phyloP scores from a whole-genome alignment of 2,888 invertebrate genomes.

The Hedya salicella region DNA sequence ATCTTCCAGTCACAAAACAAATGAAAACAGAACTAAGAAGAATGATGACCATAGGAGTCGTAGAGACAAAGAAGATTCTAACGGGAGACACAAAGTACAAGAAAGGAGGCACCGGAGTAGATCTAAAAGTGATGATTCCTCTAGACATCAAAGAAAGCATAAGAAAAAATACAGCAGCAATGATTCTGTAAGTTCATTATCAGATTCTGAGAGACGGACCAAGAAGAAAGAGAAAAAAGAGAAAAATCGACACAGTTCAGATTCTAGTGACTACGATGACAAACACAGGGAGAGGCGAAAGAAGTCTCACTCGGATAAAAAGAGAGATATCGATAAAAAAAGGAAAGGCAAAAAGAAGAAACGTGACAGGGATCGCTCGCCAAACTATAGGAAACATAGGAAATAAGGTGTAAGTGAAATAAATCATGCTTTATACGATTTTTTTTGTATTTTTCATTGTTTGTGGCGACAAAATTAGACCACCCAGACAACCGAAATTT shows the following conservation, averaged over 20 bases:
- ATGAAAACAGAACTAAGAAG: slow-evolving; percentile 49
- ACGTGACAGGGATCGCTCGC: slow-evolving; percentile 80
- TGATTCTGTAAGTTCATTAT: slow-evolving; percentile 62
- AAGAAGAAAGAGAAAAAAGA: slow-evolving; percentile 49
- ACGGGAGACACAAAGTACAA: slow-evolving; percentile 56
- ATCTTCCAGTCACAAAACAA: slow-evolving; percentile 57
- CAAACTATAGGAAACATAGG: slow-evolving; percentile 79
- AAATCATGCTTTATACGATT: slow-evolving; percentile 41
- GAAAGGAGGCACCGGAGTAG: slow-evolving; percentile 49
- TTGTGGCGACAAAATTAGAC: too few species aligned
- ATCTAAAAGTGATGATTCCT: slow-evolving; percentile 54
- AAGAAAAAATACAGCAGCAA: slow-evolving; percentile 58
- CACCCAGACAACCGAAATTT: too few species aligned
- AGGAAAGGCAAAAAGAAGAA: slow-evolving; percentile 85
- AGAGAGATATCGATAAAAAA: slow-evolving; percentile 83
- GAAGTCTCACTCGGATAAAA: slow-evolving; percentile 69
- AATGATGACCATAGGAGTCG: slow-evolving; percentile 49
- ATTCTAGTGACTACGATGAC: slow-evolving; percentile 56
- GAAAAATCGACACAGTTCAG: slow-evolving; percentile 55
- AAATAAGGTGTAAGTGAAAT: slow-evolving; percentile 64
- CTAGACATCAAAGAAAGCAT: slow-evolving; percentile 54
- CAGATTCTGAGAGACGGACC: slow-evolving; percentile 57
- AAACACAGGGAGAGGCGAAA: slow-evolving; percentile 65
- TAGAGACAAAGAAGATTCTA: slow-evolving; percentile 55
- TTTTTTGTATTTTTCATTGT: slow-evolving; percentile 21